These are phyloP conservation scores for Abrostola triplasia DNA, from an alignment of 2,888 invertebrate genomes.

Conservation along the genomic window DNA sequence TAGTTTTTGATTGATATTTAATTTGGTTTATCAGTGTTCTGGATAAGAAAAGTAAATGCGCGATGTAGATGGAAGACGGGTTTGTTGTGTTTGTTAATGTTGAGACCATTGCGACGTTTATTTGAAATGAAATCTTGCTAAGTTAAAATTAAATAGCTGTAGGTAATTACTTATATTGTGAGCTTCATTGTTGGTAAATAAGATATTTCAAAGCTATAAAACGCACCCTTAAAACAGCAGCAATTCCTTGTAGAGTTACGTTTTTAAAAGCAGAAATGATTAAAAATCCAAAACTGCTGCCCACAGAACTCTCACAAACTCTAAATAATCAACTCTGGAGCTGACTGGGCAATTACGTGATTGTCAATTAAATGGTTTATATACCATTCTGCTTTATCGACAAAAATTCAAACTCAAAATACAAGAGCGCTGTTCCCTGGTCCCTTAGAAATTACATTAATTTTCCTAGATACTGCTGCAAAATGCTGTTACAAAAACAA, in stretches of 20 bases:
- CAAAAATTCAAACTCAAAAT: background rate
- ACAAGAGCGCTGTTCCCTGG: background rate
- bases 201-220: too few relatives aligned
- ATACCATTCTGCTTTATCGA: background rate
- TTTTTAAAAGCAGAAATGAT: too few relatives aligned
- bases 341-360: background rate
- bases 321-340: too few relatives aligned
- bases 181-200: too few relatives aligned
- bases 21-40: constrained; percentile 43
- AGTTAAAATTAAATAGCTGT: background rate
- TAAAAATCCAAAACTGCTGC: too few relatives aligned
- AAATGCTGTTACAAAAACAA: constrained; percentile 31
- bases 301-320: too few relatives aligned
- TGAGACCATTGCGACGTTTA: background rate
- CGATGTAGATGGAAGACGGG: constrained; percentile 12
- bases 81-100: background rate
- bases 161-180: too few relatives aligned
- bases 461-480: background rate
- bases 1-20: constrained; percentile 52
- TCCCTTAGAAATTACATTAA: too few relatives aligned
- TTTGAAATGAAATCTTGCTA: background rate
- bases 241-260: too few relatives aligned
- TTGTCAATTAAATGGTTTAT: background rate
- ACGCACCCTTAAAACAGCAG: too few relatives aligned
- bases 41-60: constrained; percentile 15